Evolutionary conservation across 1,140 invertebrate genomes (phyloP), one percentile per base, ranked within the genome.

Genomic region (Sitophilus oryzae): DNA sequence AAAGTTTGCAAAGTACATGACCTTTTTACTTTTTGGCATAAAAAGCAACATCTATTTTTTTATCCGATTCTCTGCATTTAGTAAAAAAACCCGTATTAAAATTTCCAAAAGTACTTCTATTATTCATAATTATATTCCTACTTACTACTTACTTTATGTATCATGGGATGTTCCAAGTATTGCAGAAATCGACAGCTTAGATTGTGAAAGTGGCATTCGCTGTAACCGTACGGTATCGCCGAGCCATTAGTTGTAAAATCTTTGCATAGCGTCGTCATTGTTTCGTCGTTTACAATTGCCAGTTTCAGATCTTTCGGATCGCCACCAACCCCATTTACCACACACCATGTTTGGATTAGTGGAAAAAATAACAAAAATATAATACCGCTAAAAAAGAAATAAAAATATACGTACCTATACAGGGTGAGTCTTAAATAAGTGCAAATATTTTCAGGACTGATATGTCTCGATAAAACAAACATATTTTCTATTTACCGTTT

Each of bases 331-430:
- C 88, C 82, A 22, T 85, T 60, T 71, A 91, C 88, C 69, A 94
- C 94, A 0, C 86, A 73, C 3, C 82, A 72, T n/a, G 88, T 76
- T 77, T 93, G 82, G 6, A 93, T 68, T 2, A 90, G 74, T 1
- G 93, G 92, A 58, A 95, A 82, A 20, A 90, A 58, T 19, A 93
- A 75, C 46, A 91, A 82, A 68, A 94, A 95, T 48, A 86, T 65
- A 8, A 91, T 72, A 4, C 86, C 82, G 2, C 88, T 91, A 71
- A 42, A 77, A 76, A 65, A 22, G 3, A 42, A 23, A 20, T 9
- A 25, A 10, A 52, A n/a, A n/a, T n/a, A n/a, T n/a, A n/a, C n/a
- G n/a, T n/a, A n/a, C n/a, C n/a, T n/a, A n/a, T n/a, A n/a, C n/a
- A n/a, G n/a, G n/a, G n/a, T n/a, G n/a, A n/a, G n/a, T n/a, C n/a